These are phyloP conservation scores for Nomada flava DNA, from an alignment of 2,888 invertebrate species.

Conservation along the genomic window DNA sequence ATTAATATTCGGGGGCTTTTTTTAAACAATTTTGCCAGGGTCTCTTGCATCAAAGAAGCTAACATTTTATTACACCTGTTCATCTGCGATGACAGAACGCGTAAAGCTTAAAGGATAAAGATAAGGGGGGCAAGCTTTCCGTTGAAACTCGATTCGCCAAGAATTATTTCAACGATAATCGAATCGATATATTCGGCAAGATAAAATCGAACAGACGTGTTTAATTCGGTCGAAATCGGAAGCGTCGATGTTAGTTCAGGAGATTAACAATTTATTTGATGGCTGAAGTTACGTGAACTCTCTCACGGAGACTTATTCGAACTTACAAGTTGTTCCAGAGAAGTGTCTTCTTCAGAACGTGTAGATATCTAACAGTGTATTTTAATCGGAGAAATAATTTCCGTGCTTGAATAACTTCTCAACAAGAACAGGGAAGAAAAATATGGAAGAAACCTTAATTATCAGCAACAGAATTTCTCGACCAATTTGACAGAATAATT, in stretches of 20 bases:
- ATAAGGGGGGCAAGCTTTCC: slow-evolving; percentile 51
- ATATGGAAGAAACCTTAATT: too few relatives aligned
- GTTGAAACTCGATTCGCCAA: slow-evolving; percentile 27
- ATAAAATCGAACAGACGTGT: slow-evolving; percentile 30
- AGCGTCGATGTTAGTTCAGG: slow-evolving; percentile 31
- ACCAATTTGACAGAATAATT: too few relatives aligned
- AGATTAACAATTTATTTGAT: slow-evolving; percentile 51
- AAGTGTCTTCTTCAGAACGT: background rate
- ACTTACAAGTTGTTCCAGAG: background rate
- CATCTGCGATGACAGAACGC: slow-evolving; percentile 15
- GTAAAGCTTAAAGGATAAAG: slow-evolving; percentile 41
- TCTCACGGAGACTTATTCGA: background rate
- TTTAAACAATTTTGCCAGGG: too few relatives aligned
- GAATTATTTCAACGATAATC: slow-evolving; percentile 55
- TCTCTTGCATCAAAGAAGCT: too few relatives aligned
- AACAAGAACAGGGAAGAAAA: too few relatives aligned
- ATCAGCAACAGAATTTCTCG: too few relatives aligned
- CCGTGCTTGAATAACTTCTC: too few relatives aligned
- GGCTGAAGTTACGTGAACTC: slow-evolving; percentile 18
- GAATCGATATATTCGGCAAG: slow-evolving; percentile 27
- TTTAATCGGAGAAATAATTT: too few relatives aligned
- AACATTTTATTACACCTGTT: too few relatives aligned
- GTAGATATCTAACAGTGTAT: too few relatives aligned
- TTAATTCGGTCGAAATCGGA: slow-evolving; percentile 25
- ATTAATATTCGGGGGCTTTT: too few relatives aligned